These are phyloP conservation scores for Pteropus rufus DNA, from an alignment of 2,797 vertebrate species.

Conservation along the genomic window DNA sequence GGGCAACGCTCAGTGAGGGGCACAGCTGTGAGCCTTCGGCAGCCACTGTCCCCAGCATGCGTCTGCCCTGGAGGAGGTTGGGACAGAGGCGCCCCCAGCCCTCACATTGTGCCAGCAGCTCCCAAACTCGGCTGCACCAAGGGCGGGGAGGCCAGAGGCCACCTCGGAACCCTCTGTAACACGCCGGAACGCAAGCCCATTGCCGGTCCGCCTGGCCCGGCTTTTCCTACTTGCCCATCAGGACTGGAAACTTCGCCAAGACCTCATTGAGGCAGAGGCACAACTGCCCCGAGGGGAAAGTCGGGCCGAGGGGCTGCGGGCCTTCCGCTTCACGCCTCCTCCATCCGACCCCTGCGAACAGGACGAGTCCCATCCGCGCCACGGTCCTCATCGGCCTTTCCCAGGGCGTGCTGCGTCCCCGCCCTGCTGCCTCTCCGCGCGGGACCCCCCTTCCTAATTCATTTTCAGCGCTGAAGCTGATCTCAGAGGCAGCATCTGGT, in stretches of 20 bases:
- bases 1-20: background rate
- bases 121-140: background rate
- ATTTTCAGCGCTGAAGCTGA: constrained; percentile 68
- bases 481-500: constrained; percentile 71
- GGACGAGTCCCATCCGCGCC: background rate
- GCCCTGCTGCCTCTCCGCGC: background rate
- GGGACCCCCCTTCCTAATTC: constrained; percentile 65
- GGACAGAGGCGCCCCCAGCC: background rate
- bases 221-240: background rate
- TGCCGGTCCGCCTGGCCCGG: background rate
- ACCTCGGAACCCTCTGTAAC: background rate
- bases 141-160: no score
- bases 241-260: background rate
- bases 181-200: background rate
- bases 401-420: constrained; percentile 23
- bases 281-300: background rate
- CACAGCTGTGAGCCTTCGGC: background rate
- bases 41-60: background rate
- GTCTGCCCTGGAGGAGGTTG: background rate
- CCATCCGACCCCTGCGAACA: background rate
- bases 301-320: background rate
- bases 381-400: background rate
- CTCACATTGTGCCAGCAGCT: background rate
- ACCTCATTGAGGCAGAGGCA: background rate
- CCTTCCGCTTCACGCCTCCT: background rate